A percentile compares a stretch with the other conserved stretches of the same genome.
Conservation (phyloP, 2,113 vertebrate species). For the Notarius quadriscutis region DNA sequence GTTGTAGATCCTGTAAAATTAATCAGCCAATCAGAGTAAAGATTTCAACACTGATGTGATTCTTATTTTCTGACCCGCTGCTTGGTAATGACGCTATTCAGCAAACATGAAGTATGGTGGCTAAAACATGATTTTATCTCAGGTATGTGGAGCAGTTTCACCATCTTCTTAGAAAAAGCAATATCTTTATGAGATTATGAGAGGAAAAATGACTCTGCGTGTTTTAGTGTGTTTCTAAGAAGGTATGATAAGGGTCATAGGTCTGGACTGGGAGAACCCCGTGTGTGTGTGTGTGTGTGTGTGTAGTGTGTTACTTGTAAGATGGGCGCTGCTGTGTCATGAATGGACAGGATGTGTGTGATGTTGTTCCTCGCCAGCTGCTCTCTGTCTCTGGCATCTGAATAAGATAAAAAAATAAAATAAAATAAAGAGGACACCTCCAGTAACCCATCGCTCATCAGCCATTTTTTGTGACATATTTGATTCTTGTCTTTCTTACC, state of each 20-base stretch:
- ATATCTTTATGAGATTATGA: neutral
- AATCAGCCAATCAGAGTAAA: neutral
- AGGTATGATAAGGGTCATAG: neutral
- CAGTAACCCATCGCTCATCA: neutral
- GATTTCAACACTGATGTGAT: neutral
- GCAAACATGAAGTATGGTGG: neutral
- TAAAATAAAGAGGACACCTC: neutral
- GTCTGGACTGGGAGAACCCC: neutral
- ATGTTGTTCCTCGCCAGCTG: constrained; percentile 89
- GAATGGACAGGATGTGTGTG: constrained; percentile 89
- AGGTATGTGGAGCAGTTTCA: neutral
- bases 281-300: neutral
- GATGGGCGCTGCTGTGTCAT: constrained; percentile 87
- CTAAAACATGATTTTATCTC: neutral
- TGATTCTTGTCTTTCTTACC: constrained; percentile 66
- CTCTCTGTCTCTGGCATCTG: constrained; percentile 89
- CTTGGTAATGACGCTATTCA: neutral
- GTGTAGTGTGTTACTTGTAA: constrained; percentile 76
- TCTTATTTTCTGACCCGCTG: neutral
- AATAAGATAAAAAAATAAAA: neutral
- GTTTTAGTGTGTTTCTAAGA: neutral
- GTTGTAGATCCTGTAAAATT: neutral
- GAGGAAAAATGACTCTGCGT: neutral
- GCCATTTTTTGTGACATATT: too few relatives aligned
- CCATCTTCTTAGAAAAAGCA: neutral